Base-by-base conservation (phyloP, 2,888 invertebrate species). In the Drosophila nr. medialis region DNA sequence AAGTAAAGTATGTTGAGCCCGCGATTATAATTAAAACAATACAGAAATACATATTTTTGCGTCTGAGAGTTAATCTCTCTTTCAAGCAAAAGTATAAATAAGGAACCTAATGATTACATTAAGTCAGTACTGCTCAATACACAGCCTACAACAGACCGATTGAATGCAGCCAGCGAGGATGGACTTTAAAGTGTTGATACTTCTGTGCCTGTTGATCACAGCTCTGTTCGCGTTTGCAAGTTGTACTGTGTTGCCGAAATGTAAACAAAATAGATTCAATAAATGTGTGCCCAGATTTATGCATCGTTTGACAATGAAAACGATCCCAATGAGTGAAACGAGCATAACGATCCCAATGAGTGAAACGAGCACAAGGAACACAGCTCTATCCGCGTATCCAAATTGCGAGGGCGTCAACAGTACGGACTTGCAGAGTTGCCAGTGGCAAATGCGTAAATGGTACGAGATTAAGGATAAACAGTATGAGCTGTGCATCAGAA, bases 401-500 rank as follows among this genome's bases (percentile, higher is more conserved):
- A 21, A 0, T 13, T 21, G 11, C 6, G 6, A 21, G 3, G 10
- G n/a, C 1, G 0, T n/a, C 10, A 0, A 40, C 10, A 10, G 10
- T n/a, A 10, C 10, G 4, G n/a, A 40, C 4, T 40, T 10, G 40
- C 0, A n/a, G 4, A n/a, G 1, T 1, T 40, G 4, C n/a, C 4
- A n/a, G n/a, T 0, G 0, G 40, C n/a, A 10, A 10, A 2, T 40
- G 40, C 0, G 10, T n/a, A 1, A 1, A n/a, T 40, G 2, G 40
- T 1, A 10, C 3, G 8, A 10, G 8, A 0, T 0, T 4, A 10
- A n/a, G 1, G 6, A 3, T 21, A 1, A 3, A 21, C 1, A 21
- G n/a, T n/a, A n/a, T n/a, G n/a, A n/a, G n/a, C n/a, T n/a, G n/a
- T n/a, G n/a, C n/a, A n/a, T n/a, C n/a, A n/a, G n/a, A n/a, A n/a